Base-by-base conservation (phyloP, 2,797 vertebrate genomes). In the Zalophus californianus region DNA sequence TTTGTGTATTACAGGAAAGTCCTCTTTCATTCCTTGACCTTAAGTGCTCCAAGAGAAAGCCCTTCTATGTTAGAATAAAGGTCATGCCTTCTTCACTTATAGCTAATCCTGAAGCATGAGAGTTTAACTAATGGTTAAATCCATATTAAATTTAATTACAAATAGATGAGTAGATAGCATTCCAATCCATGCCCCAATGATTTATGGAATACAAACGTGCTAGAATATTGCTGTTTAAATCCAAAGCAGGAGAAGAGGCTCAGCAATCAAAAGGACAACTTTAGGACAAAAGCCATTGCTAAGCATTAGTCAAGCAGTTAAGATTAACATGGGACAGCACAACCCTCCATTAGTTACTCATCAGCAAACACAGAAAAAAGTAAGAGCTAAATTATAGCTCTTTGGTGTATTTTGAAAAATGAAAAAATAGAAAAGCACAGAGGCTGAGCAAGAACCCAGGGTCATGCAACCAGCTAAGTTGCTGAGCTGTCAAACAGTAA, bases 141-240 rank as follows among this genome's bases (percentile, higher is more conserved):
- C 75, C 44, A 56, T 93, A 96, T 96, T 95, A 98, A 50, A 66
- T 92, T 95, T 95, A 97, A 97, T 97, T 95, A 95, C 21, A 95
- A 95, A 90, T 97, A 97, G 60, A 95, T 92, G 87, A 94, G 87
- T 62, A 68, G 80, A 85, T 64, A 97, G 35, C 93, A 96, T 95
- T 92, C 85, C 48, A 97, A 15, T 75, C 32, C 68, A 97, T 86
- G 93, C 95, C 44, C 72, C 60, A 89, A 0, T 97, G 96, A 80
- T 97, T 97, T 95, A 95, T 94, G 64, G 35, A 77, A 96, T 60
- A 90, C 84, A 96, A 90, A 77, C 0, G 11, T 93, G 85, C 48
- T 77, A 8, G 44, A 75, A 94, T 97, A 89, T 52, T 96, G 54
- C 72, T 66, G 13, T 73, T 92, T 78, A 95, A 93, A 93, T 90